Conservation (phyloP, 2,888 invertebrate genomes). For the Hedychridium roseum region DNA sequence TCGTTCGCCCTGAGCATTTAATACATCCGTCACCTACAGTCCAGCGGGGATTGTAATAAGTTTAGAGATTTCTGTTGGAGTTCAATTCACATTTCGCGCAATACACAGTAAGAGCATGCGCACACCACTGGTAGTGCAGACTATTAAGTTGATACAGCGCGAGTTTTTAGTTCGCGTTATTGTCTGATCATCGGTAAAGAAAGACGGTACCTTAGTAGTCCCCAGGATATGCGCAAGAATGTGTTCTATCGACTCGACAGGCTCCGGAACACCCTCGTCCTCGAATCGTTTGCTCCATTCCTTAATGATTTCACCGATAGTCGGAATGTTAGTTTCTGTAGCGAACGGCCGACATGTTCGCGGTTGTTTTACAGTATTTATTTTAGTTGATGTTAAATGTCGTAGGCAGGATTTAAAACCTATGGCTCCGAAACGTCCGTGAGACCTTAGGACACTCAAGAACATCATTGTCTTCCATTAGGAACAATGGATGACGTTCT, state of each 20-base stretch:
- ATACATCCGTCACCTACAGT: slow-evolving; percentile 53
- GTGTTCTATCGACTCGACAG: slow-evolving; percentile 67
- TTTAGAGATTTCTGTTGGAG: not conserved
- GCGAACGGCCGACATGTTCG: slow-evolving; percentile 7
- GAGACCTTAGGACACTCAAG: slow-evolving; percentile 17
- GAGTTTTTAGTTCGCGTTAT: slow-evolving; percentile 3
- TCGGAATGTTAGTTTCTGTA: slow-evolving; percentile 17
- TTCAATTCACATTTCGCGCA: no score
- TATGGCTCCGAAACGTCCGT: slow-evolving; percentile 2
- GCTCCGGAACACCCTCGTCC: slow-evolving; percentile 65
- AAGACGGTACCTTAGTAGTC: slow-evolving; percentile 67
- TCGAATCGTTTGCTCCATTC: slow-evolving; percentile 65
- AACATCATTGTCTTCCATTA: slow-evolving; percentile 23
- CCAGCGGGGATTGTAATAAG: slow-evolving; percentile 13
- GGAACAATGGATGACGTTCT: no score
- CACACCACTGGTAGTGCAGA: not conserved
- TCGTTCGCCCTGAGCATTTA: slow-evolving; percentile 31
- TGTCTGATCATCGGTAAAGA: not conserved
- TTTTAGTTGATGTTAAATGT: no score
- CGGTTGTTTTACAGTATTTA: not conserved
- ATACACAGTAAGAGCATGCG: not conserved
- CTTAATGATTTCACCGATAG: slow-evolving; percentile 48
- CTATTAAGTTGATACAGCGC: not conserved
- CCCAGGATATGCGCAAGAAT: slow-evolving; percentile 68
- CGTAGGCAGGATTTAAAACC: slow-evolving; percentile 4